These are phyloP conservation scores for Oryzias woworae DNA, from an alignment of 2,113 vertebrate species.

Conservation along the genomic window DNA sequence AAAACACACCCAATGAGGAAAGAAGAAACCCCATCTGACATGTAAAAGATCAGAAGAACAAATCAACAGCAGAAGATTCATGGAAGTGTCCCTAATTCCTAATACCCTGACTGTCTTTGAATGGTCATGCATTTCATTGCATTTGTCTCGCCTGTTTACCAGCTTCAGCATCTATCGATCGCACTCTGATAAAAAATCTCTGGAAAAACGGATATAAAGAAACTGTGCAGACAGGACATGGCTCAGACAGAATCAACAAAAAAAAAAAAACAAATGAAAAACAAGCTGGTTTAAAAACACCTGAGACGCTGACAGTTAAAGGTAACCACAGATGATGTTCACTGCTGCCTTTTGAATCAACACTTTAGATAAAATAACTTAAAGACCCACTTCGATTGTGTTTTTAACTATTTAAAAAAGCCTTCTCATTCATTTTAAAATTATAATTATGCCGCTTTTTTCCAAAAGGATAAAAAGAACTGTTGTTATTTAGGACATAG, in stretches of 20 bases:
- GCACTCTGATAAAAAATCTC: slow-evolving; percentile 43
- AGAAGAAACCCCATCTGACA: slow-evolving; percentile 22
- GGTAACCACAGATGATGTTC: no score
- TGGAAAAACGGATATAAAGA: slow-evolving; percentile 34
- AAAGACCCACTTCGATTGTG: no score
- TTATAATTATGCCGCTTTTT: no score
- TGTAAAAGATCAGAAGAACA: not conserved
- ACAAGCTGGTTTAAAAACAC: no score
- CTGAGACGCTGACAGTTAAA: no score
- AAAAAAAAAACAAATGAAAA: no score
- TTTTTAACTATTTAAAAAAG: no score
- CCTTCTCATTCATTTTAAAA: no score
- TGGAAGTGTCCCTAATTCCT: slow-evolving; percentile 17
- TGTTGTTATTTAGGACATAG: no score
- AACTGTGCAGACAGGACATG: slow-evolving; percentile 27
- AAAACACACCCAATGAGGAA: slow-evolving; percentile 21
- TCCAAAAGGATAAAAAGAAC: no score
- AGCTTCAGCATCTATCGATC: slow-evolving; percentile 47
- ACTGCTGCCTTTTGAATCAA: no score
- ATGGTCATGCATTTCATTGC: slow-evolving; percentile 35
- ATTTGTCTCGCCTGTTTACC: slow-evolving; percentile 58
- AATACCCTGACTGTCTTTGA: slow-evolving; percentile 27
- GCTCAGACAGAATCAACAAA: slow-evolving; percentile 9
- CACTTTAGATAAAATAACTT: no score
- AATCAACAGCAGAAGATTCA: slow-evolving; percentile 10